Evolutionary conservation across 2,113 vertebrate species (phyloP), one percentile per base, ranked within the genome.

Genomic region (Pachypanchax playfairii): DNA sequence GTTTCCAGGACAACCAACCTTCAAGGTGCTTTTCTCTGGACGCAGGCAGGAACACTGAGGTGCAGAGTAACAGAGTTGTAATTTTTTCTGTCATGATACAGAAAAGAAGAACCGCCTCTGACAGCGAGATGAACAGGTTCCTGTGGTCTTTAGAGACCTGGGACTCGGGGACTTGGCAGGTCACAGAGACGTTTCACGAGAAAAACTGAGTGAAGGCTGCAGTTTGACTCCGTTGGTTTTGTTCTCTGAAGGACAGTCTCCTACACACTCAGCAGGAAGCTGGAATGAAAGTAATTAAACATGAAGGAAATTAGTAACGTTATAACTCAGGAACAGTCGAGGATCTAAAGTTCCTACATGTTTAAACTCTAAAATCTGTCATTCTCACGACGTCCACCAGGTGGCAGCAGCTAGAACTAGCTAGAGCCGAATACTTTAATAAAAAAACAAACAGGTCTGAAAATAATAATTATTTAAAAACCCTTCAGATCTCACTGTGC

Each of bases 141-240:
- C 11, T 5, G 10, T 6, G 22, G 14, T 14, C 13, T 2, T 4
- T 11, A 46, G 14, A 4, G 20, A 2, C 11, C 44, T 47, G 38
- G 25, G 12, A 5, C 6, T 25, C 21, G 2, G 12, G 2, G 24
- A 24, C 5, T 11, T 7, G 22, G 15, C 22, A 17, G 46, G 46
- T 89, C 75, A 93, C 33, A 92, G 54, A 0, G 90, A 86, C 2
- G 88, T 91, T 73, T 93, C 89, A 3, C 33, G 70, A 47, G 90
- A 80, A 33, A 86, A 84, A 46, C 85, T 79, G 55, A 85, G 0
- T 0, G 84, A 85, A 0, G 85, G 24, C 2, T 82, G 61, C 68
- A 82, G 24, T 36, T 46, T 52, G 24, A 44, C 20, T 0, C 76
- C 78, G 21, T 75, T 83, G 64, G 67, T 11, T 5, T 39, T 65